Base-by-base conservation (phyloP, 1,140 invertebrate species). In the Zaprionus taronus region DNA sequence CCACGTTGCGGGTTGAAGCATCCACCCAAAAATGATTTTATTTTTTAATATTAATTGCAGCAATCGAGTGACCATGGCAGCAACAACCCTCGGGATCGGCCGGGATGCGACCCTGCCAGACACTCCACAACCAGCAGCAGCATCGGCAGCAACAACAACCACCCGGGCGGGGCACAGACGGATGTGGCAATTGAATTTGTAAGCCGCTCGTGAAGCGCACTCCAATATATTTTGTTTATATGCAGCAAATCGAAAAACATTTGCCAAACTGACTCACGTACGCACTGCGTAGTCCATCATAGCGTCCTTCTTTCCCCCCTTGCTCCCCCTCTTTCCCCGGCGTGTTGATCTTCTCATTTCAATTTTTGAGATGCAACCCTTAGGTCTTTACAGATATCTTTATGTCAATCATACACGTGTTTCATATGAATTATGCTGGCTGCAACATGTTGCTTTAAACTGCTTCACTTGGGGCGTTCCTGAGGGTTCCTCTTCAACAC, bases 41-140 rank as follows among this genome's bases (percentile, higher is more conserved):
- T 85, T 90, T 90, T 89, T 90, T 85, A 89, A 81, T 90, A 90
- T 90, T 90, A 89, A 89, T 89, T 90, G 84, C 85, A 81, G 84
- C 75, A 89, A 87, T 87, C 81, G 84, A 89, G 76, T 89, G 85
- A 82, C 85, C 84, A 89, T 75, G 78, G 67, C 83, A 87, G 67
- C 83, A 87, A 85, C 84, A 90, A 82, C 85, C 81, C 84, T 79
- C 67, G 36, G 73, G 63, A 80, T 62, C 66, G 38, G n/a, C 34
- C 20, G 26, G 15, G 34, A 56, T 56, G 49, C 60, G 65, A 72
- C 69, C 58, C 55, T 60, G 62, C 31, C 11, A 34, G 31, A 34
- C 9, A 34, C 31, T 34, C 9, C 9, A 34, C 31, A 34, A 34
- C 9, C 31, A 34, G 31, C 31, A 61, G 71, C 58, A 36, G 41